A percentile compares a stretch with the other conserved stretches of the same genome.
phyloP scores from a whole-genome alignment of 2,888 invertebrate genomes.

The Cryptosula pallasiana region DNA sequence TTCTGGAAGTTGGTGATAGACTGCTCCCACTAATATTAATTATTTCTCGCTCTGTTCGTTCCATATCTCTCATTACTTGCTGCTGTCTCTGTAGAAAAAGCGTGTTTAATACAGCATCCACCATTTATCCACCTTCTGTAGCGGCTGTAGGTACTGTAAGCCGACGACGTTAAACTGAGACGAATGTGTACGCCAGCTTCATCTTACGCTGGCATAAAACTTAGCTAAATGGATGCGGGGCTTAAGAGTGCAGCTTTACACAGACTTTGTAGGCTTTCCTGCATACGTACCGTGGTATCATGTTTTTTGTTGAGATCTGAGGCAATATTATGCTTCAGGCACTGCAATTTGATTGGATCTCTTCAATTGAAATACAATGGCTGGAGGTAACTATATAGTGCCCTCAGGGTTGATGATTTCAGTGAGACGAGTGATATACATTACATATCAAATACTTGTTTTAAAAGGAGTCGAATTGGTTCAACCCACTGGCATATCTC shows the following conservation, averaged over 20 bases:
- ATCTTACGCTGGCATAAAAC: neutral
- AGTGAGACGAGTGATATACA: neutral
- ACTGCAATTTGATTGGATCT: neutral
- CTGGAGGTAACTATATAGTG: neutral
- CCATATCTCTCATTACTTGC: slow-evolving; percentile 22
- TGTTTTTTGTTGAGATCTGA: no score
- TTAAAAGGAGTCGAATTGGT: neutral
- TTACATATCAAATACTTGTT: neutral
- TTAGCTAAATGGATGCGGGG: neutral
- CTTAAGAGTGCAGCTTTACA: neutral
- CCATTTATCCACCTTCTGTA: neutral
- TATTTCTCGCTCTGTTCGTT: neutral
- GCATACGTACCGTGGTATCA: no score
- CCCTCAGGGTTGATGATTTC: neutral
- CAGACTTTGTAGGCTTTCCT: no score
- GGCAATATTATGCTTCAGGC: neutral
- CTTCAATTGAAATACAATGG: neutral
- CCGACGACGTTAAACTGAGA: no score
- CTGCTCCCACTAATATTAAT: neutral
- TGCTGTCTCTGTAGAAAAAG: neutral
- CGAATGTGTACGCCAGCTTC: no score
- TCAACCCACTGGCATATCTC: no score
- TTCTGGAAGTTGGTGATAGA: neutral
- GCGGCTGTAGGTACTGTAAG: no score
- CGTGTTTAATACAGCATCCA: slow-evolving; percentile 18